A percentile compares a stretch with the other conserved stretches of the same genome.
Evolutionary conservation across 2,888 invertebrate species (phyloP).

Genomic region (Galerucella calmariensis): DNA sequence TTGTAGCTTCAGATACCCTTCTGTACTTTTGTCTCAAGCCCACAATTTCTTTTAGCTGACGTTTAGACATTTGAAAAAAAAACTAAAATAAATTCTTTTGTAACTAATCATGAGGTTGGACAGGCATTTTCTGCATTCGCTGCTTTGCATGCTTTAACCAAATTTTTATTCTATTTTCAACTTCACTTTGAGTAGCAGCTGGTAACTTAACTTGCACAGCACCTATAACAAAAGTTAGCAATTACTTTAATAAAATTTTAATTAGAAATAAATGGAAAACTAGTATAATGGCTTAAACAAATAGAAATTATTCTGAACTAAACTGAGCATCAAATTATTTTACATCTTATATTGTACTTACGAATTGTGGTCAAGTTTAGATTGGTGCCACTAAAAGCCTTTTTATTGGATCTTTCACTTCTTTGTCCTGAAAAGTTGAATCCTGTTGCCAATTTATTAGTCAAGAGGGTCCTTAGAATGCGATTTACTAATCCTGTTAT

Average conservation of each 20-base stretch:
- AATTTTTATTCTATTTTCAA: not conserved
- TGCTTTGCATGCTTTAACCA: conserved; percentile 1
- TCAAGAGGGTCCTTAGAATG: not conserved
- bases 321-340: too few relatives aligned
- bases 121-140: not conserved
- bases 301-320: too few relatives aligned
- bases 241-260: not conserved
- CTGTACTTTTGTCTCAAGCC: too few relatives aligned
- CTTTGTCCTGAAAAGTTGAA: not conserved
- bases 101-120: not conserved
- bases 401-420: too few relatives aligned
- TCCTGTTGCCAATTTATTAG: not conserved
- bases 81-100: too few relatives aligned
- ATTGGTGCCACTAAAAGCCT: not conserved
- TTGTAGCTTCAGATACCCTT: too few relatives aligned
- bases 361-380: conserved; percentile 1
- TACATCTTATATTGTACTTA: not conserved
- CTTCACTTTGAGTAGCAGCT: conserved; percentile 3
- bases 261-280: too few relatives aligned
- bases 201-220: not conserved
- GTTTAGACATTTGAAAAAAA: too few relatives aligned
- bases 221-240: conserved; percentile 1
- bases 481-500: too few relatives aligned
- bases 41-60: too few relatives aligned
- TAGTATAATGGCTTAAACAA: too few relatives aligned